Evolutionary conservation across 2,113 vertebrate species (phyloP).

Genomic region (Calyptomena viridis): DNA sequence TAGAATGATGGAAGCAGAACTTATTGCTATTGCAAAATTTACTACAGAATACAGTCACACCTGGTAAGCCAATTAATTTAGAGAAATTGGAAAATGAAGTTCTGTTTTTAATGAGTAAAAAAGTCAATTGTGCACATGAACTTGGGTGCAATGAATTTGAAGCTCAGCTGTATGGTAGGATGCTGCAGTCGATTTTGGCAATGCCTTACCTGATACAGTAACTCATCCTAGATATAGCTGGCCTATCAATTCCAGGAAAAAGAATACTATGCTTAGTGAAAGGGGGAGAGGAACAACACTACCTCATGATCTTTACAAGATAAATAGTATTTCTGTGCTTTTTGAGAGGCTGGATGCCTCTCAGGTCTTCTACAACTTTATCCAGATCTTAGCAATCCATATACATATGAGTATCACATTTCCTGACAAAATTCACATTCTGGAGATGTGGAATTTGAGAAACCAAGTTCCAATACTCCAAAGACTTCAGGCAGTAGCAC

Average conservation of each 20-base stretch:
- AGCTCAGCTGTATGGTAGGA: neutral
- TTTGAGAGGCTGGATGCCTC: neutral
- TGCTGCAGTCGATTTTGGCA: neutral
- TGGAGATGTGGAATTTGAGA: neutral
- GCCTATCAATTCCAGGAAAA: neutral
- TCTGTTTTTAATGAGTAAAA: neutral
- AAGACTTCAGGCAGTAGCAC: neutral
- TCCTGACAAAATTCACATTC: neutral
- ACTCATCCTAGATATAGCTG: neutral
- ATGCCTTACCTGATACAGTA: neutral
- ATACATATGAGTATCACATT: accelerated
- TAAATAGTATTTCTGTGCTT: neutral
- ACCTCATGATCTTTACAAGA: neutral
- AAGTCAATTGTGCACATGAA: neutral
- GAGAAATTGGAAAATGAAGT: neutral
- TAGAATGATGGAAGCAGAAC: neutral
- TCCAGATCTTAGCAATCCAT: neutral
- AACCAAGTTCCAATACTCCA: neutral
- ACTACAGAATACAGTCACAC: neutral
- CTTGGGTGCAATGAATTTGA: neutral
- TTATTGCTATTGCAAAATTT: neutral
- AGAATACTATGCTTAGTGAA: neutral
- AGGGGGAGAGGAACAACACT: neutral
- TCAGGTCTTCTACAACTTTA: neutral
- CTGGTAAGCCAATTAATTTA: neutral